Percentiles rank a stretch among this genome's conserved stretches.
Conservation (phyloP, 2,888 invertebrate species). For the Andrena camellia region DNA sequence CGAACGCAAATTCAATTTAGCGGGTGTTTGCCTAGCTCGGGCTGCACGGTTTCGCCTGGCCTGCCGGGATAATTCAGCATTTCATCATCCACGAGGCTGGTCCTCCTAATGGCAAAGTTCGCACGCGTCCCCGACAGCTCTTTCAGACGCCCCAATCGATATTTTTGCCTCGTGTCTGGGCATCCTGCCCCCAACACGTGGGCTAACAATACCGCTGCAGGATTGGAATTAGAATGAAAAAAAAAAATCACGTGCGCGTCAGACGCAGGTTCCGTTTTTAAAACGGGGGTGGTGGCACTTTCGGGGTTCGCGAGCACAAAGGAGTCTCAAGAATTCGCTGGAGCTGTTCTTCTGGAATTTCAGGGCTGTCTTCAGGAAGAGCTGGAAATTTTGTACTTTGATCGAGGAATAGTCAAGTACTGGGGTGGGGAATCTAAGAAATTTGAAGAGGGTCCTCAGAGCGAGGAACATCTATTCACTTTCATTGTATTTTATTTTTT, state of each 20-base stretch:
- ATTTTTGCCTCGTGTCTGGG: background rate
- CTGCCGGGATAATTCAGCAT: conserved; percentile 39
- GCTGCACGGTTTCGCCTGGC: conserved; percentile 29
- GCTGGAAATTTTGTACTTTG: too few species aligned
- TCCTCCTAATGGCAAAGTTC: conserved; percentile 47
- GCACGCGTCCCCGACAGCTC: background rate
- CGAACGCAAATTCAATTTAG: conserved; percentile 31
- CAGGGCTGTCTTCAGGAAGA: too few species aligned
- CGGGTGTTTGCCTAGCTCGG: conserved; percentile 44
- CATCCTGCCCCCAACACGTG: background rate
- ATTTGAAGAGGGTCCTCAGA: too few species aligned
- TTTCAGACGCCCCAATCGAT: background rate
- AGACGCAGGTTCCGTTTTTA: too few species aligned
- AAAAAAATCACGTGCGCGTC: background rate
- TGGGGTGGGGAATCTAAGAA: too few species aligned
- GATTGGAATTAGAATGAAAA: background rate
- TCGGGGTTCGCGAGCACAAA: too few species aligned
- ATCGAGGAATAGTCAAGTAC: too few species aligned
- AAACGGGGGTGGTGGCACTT: too few species aligned
- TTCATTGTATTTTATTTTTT: too few species aligned
- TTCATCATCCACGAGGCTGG: conserved; percentile 30
- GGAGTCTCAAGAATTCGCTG: too few species aligned
- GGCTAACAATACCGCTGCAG: background rate
- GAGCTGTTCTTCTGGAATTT: too few species aligned
- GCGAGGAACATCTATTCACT: too few species aligned